phyloP scores from a whole-genome alignment of 2,113 vertebrate genomes.

The Stomatorhinus ivindoensis region DNA sequence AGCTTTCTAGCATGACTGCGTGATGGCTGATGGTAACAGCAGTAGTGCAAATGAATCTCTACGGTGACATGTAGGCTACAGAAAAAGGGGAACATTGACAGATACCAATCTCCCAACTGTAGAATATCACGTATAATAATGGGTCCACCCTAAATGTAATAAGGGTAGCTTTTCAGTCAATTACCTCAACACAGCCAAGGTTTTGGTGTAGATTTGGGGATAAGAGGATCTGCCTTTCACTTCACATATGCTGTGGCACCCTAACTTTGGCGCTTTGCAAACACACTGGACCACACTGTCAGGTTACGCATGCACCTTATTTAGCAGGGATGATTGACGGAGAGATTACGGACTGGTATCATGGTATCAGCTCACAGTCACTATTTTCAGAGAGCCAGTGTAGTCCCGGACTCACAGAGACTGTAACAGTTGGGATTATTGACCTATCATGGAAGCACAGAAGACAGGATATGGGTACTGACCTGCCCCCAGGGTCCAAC shows the following conservation, averaged over 20 bases:
- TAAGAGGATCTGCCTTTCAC: neutral
- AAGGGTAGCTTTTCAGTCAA: neutral
- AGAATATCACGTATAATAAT: neutral
- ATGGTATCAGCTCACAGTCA: neutral
- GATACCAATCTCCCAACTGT: neutral
- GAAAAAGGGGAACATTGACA: neutral
- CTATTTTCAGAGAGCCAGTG: neutral
- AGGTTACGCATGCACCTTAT: neutral
- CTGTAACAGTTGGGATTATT: neutral
- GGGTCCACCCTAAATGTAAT: neutral
- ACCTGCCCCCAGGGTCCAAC: conserved; percentile 96
- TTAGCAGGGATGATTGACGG: neutral
- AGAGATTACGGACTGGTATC: neutral
- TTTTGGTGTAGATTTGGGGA: neutral
- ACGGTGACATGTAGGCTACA: neutral
- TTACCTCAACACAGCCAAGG: neutral
- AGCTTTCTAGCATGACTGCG: neutral
- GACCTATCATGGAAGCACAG: neutral
- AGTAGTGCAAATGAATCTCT: too few species aligned
- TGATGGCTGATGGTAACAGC: neutral
- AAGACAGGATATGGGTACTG: conserved; percentile 31
- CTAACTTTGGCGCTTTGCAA: neutral
- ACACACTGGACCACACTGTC: neutral
- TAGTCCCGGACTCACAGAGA: neutral
- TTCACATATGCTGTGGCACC: neutral